Conservation (phyloP, 2,888 invertebrate genomes). For the Petrolisthes cinctipes region DNA sequence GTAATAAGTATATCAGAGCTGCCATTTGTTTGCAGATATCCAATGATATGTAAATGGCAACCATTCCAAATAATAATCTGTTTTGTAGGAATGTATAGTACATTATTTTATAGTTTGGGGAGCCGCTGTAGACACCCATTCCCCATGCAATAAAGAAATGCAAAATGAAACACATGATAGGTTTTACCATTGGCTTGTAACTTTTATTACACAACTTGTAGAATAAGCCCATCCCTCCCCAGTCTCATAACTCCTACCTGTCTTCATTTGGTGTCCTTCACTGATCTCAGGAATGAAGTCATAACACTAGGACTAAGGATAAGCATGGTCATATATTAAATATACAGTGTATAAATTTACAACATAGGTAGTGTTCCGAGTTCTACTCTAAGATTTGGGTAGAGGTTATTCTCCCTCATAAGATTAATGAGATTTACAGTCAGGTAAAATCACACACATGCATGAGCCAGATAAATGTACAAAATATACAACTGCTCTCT, state of each 20-base stretch:
- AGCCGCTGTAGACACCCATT: too few relatives aligned
- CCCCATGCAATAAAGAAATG: not conserved
- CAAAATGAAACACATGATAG: not conserved
- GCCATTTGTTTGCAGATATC: too few relatives aligned
- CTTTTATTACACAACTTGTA: not conserved
- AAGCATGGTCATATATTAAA: not conserved
- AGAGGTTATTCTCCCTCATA: not conserved
- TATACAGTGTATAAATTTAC: conserved; percentile 3
- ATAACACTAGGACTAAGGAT: not conserved
- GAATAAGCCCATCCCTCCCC: not conserved
- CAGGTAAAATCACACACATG: not conserved
- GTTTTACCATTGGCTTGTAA: conserved; percentile 10
- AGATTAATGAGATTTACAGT: conserved; percentile 2
- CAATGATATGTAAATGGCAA: too few relatives aligned
- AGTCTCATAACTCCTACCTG: conserved; percentile 3
- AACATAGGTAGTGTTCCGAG: not conserved
- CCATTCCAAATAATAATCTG: too few relatives aligned
- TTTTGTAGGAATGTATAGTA: too few relatives aligned
- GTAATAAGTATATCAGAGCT: too few relatives aligned
- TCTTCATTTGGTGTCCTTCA: not conserved
- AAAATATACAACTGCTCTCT: not conserved
- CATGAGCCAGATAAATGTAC: conserved; percentile 8
- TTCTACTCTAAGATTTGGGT: not conserved
- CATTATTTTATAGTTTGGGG: too few relatives aligned
- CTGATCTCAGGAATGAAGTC: not conserved